Evolutionary conservation across 23 tunicate species (phyloP), one percentile per base, ranked within the genome.

Genomic region (Botrylloides violaceus): DNA sequence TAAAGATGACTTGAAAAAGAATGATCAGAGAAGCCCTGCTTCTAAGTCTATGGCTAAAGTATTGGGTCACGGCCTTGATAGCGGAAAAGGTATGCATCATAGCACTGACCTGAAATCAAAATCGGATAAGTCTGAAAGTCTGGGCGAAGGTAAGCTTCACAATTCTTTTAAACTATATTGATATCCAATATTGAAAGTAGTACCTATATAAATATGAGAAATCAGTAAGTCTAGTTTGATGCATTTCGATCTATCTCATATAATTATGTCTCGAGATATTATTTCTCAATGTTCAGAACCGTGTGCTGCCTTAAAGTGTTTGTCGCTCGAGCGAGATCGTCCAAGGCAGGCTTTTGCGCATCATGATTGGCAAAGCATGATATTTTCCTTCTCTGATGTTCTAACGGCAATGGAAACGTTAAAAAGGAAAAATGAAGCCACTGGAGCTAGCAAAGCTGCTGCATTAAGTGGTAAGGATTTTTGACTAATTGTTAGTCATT

Each of bases 401-500:
- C 66, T 90, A 4, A 19, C 47, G 24, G 90, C 84, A 50, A 78
- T 74, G 75, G 85, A 90, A 37, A 53, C 68, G 20, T 32, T 90
- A 31, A 90, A 90, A 60, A 60, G 91, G 49, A 90, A 90, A 70
- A 83, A 75, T 73, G 77, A 83, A 28, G 61, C 79, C 3, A 76
- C 90, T 32, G 97, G 97, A 21, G 97, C 97, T 25, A 90, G 97
- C 90, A 79, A 90, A 49, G 97, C 96, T 39, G 83, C 97, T 4
- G 86, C 85, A 31, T 37, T 83, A 6, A 83, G 76, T 66, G 84
- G 84, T 79, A 20, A 28, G 70, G 19, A 9, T 43, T 43, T 9
- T 43, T 43, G 53, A 15, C 53, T 43, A 43, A 15, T 43, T 43
- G n/a, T n/a, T n/a, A n/a, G n/a, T n/a, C n/a, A n/a, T n/a, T n/a